Percentiles rank a stretch among this genome's conserved stretches.
Conservation (phyloP, 2,888 invertebrate species). For the Syrphus vitripennis region DNA sequence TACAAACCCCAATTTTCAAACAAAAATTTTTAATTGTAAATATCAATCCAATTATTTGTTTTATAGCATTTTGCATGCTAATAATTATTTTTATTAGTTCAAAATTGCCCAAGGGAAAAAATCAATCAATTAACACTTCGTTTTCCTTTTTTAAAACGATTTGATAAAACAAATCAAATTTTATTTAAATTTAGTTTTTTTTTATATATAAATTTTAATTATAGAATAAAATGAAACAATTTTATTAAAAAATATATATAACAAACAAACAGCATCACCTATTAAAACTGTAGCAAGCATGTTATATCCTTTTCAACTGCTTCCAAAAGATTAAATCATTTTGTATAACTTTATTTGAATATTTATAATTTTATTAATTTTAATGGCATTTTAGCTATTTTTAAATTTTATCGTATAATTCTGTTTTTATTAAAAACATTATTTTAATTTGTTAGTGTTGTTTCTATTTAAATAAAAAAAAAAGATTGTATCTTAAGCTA, state of each 20-base stretch:
- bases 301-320: background rate
- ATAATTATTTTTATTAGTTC: background rate
- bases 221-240: background rate
- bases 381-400: constrained; percentile 15
- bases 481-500: background rate
- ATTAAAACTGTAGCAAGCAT: constrained; percentile 23
- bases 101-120: background rate
- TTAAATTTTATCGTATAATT: constrained; percentile 36
- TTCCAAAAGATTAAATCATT: background rate
- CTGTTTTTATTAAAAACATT: constrained; percentile 20
- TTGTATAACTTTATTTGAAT: constrained; percentile 45
- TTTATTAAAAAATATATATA: background rate
- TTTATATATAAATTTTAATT: background rate
- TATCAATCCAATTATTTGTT: background rate
- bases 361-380: constrained; percentile 19
- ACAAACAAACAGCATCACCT: constrained; percentile 22
- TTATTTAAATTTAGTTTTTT: background rate
- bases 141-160: background rate
- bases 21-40: constrained; percentile 7
- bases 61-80: background rate
- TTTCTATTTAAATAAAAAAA: constrained; percentile 15
- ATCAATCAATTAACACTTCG: background rate
- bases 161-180: background rate
- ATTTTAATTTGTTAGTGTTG: constrained; percentile 55
- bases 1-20: background rate